A percentile compares a stretch with the other conserved stretches of the same genome.
phyloP scores from a whole-genome alignment of 2,113 vertebrate genomes.

The Hirundichthys speculiger region DNA sequence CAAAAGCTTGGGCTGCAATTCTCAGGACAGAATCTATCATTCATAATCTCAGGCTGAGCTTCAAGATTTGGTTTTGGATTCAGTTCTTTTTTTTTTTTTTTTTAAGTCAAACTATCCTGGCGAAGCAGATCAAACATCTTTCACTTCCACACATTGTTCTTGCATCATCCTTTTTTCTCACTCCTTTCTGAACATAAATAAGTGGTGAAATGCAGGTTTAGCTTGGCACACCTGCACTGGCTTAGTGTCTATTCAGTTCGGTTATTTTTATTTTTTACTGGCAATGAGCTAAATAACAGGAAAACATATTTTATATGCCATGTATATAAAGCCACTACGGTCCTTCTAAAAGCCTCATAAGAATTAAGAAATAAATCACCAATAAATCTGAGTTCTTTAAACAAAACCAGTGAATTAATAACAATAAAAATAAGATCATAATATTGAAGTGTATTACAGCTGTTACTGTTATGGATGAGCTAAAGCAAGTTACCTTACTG shows the following conservation, averaged over 20 bases:
- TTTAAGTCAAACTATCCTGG: constrained; percentile 13
- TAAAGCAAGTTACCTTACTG: neutral
- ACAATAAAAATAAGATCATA: too few relatives aligned
- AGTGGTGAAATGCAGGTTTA: neutral
- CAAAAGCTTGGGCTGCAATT: too few relatives aligned
- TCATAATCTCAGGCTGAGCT: too few relatives aligned
- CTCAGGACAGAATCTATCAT: too few relatives aligned
- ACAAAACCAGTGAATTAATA: neutral
- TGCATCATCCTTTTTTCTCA: constrained; percentile 1
- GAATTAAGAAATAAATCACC: too few relatives aligned
- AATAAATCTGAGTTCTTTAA: neutral
- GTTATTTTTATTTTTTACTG: neutral
- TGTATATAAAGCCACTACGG: too few relatives aligned
- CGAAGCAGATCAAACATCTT: constrained; percentile 25
- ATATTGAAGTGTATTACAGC: neutral
- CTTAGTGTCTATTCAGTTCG: neutral
- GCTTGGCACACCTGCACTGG: neutral
- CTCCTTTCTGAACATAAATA: constrained; percentile 5
- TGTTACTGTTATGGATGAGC: neutral
- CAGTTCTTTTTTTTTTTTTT: too few relatives aligned
- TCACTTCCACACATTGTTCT: constrained; percentile 25
- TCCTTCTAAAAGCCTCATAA: neutral
- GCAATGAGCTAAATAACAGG: neutral
- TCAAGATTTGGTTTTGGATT: too few relatives aligned
- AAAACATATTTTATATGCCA: too few relatives aligned